A percentile compares a stretch with the other conserved stretches of the same genome.
Conservation (phyloP, 92 coral and sea anemone species). For the Phenganax subtilis region DNA sequence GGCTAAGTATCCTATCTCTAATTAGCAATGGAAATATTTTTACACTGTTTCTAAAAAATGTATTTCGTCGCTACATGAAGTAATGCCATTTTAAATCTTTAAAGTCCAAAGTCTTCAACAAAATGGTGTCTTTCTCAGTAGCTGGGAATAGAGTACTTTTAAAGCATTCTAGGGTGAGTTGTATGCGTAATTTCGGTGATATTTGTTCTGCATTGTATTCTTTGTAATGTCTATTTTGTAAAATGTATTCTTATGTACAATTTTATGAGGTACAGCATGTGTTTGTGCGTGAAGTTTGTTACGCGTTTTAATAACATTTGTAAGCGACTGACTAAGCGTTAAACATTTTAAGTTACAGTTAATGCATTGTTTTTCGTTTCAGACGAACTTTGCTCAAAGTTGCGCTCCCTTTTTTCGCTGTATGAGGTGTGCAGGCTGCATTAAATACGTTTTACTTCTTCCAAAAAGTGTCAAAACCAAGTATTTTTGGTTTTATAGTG, state of each 20-base stretch:
- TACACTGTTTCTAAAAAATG: too few species aligned
- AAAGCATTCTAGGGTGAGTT: neutral
- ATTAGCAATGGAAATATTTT: too few species aligned
- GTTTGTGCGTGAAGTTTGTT: too few species aligned
- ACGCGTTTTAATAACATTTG: neutral
- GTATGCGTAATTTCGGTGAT: neutral
- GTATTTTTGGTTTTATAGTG: too few species aligned
- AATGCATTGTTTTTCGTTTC: neutral
- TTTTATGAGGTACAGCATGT: neutral
- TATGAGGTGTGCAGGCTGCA: neutral
- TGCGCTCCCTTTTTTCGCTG: neutral
- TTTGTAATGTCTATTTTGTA: neutral
- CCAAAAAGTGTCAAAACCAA: too few species aligned
- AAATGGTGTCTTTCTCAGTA: neutral
- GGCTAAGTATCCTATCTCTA: too few species aligned
- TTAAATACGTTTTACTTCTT: neutral
- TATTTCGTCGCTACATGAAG: neutral
- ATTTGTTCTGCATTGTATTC: neutral
- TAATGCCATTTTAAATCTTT: neutral
- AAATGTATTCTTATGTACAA: neutral
- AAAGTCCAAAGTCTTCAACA: neutral
- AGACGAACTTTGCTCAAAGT: neutral
- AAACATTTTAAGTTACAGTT: neutral
- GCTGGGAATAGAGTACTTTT: neutral
- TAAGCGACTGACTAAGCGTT: neutral